A percentile compares a stretch with the other conserved stretches of the same genome.
These are phyloP conservation scores for Radopholus similis DNA, from an alignment of 1,140 invertebrate genomes.

Conservation along the genomic window DNA sequence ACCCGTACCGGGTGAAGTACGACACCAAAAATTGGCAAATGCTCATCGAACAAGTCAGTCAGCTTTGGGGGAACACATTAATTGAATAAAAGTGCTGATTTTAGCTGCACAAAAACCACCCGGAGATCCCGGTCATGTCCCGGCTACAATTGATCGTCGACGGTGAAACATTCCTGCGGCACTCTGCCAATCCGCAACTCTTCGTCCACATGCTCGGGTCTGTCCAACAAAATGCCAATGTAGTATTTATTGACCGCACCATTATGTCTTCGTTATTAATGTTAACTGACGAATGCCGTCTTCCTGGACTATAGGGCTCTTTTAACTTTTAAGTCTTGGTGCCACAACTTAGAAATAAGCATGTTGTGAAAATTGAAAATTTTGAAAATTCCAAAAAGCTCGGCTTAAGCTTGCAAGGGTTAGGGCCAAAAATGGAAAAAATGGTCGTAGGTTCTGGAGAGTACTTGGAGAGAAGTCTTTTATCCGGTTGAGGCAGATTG, in stretches of 20 bases:
- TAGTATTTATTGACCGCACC: too few species aligned
- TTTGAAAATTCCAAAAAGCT: neutral
- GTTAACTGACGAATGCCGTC: too few species aligned
- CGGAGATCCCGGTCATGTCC: slow-evolving; percentile 56
- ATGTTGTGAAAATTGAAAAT: too few species aligned
- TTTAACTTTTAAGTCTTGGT: slow-evolving; percentile 40
- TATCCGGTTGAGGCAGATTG: too few species aligned
- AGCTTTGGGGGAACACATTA: slow-evolving; percentile 7
- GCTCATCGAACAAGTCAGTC: slow-evolving; percentile 52
- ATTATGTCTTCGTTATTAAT: too few species aligned
- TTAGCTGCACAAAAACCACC: slow-evolving; percentile 49
- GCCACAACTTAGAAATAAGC: slow-evolving; percentile 3
- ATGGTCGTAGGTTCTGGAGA: too few species aligned
- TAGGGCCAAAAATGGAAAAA: too few species aligned
- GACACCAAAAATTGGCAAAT: slow-evolving; percentile 55
- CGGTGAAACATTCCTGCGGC: slow-evolving; percentile 49
- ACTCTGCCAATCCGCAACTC: slow-evolving; percentile 52
- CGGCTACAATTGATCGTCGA: slow-evolving; percentile 55
- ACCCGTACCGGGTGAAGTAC: slow-evolving; percentile 55
- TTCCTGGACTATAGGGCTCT: too few species aligned
- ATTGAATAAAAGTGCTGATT: slow-evolving; percentile 3
- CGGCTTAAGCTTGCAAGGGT: too few species aligned
- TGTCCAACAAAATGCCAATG: too few species aligned
- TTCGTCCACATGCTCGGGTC: too few species aligned
- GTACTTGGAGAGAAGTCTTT: too few species aligned